These are phyloP conservation scores for Borostomias antarcticus DNA, from an alignment of 2,797 vertebrate species.

Conservation along the genomic window DNA sequence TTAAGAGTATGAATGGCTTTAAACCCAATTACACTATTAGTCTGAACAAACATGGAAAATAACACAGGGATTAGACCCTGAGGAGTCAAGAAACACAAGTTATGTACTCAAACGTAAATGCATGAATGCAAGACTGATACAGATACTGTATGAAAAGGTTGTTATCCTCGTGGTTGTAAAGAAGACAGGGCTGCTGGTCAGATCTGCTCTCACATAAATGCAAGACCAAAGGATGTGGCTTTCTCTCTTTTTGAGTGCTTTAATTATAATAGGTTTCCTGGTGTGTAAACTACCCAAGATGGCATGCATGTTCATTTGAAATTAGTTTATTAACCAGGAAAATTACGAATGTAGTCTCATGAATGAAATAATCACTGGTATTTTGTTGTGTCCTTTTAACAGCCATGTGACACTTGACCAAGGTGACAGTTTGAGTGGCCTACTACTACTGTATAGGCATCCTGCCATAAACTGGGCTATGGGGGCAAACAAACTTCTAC, in stretches of 20 bases:
- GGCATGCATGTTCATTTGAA: neutral
- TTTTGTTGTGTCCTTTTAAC: constrained; percentile 9
- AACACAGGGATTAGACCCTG: neutral
- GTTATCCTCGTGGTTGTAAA: constrained; percentile 38
- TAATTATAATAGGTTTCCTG: neutral
- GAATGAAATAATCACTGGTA: constrained; percentile 3
- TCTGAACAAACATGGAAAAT: neutral
- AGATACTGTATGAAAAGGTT: neutral
- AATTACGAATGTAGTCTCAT: neutral
- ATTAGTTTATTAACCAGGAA: neutral
- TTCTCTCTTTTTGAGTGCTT: constrained; percentile 42
- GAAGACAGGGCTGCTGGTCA: constrained; percentile 43
- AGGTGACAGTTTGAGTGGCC: constrained; percentile 18
- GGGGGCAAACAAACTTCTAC: constrained; percentile 11
- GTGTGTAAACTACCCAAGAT: neutral
- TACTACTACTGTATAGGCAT: constrained; percentile 25
- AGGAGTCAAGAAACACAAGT: constrained; percentile 32
- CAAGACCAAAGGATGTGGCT: constrained; percentile 49
- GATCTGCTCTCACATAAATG: constrained; percentile 37
- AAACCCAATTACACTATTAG: neutral
- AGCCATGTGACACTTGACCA: constrained; percentile 8
- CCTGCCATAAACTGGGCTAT: constrained; percentile 23
- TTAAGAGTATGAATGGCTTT: neutral
- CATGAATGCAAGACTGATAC: constrained; percentile 47
- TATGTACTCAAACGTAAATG: constrained; percentile 35